phyloP scores from a whole-genome alignment of 2,113 vertebrate species.

The Oreotrochilus melanogaster region DNA sequence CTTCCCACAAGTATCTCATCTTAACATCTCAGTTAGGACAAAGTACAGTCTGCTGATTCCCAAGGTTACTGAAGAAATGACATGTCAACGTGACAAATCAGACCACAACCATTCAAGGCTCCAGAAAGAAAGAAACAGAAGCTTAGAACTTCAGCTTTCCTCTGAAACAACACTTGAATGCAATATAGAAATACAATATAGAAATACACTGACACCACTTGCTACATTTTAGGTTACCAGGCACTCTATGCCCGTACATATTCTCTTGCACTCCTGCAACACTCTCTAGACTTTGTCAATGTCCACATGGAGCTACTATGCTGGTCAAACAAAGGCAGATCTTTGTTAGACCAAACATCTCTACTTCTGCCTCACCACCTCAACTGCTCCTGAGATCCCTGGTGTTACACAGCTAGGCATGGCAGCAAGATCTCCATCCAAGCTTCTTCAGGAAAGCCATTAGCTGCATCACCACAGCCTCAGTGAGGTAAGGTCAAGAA shows the following conservation, averaged over 20 bases:
- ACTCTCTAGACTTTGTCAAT: not conserved
- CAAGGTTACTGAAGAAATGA: not conserved
- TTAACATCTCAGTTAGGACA: not conserved
- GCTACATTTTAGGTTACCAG: not conserved
- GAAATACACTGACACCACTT: not conserved
- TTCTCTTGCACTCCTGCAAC: not conserved
- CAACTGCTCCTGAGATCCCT: not conserved
- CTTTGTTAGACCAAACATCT: not conserved
- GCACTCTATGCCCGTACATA: rapidly evolving
- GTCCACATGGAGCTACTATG: not conserved
- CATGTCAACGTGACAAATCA: rapidly evolving
- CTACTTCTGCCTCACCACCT: conserved; percentile 43
- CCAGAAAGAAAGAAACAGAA: not conserved
- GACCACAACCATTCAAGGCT: not conserved
- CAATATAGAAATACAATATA: rapidly evolving
- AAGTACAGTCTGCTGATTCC: not conserved
- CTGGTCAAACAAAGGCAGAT: not conserved
- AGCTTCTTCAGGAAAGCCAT: conserved; percentile 27
- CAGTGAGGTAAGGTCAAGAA: not conserved
- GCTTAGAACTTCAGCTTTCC: not conserved
- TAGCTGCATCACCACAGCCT: not conserved
- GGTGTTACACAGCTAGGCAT: not conserved
- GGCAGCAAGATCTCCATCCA: not conserved
- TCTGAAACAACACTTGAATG: not conserved
- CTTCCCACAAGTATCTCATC: not conserved